Evolutionary conservation across 1,140 invertebrate species (phyloP).

Genomic region (Drosophila tristis): DNA sequence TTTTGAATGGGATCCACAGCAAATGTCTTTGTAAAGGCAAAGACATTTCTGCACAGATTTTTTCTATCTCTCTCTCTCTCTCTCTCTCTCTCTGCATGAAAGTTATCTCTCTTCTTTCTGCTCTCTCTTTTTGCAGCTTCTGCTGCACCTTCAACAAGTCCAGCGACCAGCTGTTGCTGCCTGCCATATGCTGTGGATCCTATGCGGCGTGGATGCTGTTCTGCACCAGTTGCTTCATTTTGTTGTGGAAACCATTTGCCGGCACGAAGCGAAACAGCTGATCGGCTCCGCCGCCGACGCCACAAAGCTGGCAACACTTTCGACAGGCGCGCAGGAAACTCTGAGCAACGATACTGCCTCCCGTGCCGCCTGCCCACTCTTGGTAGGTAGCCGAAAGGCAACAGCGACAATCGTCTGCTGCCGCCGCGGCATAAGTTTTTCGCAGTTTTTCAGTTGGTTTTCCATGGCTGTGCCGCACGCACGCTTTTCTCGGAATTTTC

Average conservation of each 20-base stretch:
- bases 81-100: slow-evolving; percentile 1
- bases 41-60: slow-evolving; percentile 36
- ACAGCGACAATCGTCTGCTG: slow-evolving; percentile 38
- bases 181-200: slow-evolving; percentile 34
- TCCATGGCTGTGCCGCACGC: slow-evolving; percentile 75
- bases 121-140: background rate
- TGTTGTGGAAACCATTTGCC: slow-evolving; percentile 30
- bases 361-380: too few species aligned
- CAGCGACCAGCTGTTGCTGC: slow-evolving; percentile 52
- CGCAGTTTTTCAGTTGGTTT: slow-evolving; percentile 70
- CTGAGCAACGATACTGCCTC: slow-evolving; percentile 21
- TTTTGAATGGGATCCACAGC: slow-evolving; percentile 43
- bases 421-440: slow-evolving; percentile 23
- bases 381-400: slow-evolving; percentile 13
- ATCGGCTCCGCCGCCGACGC: slow-evolving; percentile 41
- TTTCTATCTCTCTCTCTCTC: slow-evolving; percentile 1
- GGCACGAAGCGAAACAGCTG: slow-evolving; percentile 48
- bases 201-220: slow-evolving; percentile 45
- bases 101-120: background rate
- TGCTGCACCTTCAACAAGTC: slow-evolving; percentile 65
- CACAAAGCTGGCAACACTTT: slow-evolving; percentile 66
- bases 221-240: slow-evolving; percentile 71
- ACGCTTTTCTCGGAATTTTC: slow-evolving; percentile 64
- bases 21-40: slow-evolving; percentile 29
- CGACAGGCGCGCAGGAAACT: slow-evolving; percentile 69